Percentiles rank a stretch among this genome's conserved stretches.
Evolutionary conservation across 1,140 invertebrate species (phyloP).

Genomic region (Conus ventricosus): DNA sequence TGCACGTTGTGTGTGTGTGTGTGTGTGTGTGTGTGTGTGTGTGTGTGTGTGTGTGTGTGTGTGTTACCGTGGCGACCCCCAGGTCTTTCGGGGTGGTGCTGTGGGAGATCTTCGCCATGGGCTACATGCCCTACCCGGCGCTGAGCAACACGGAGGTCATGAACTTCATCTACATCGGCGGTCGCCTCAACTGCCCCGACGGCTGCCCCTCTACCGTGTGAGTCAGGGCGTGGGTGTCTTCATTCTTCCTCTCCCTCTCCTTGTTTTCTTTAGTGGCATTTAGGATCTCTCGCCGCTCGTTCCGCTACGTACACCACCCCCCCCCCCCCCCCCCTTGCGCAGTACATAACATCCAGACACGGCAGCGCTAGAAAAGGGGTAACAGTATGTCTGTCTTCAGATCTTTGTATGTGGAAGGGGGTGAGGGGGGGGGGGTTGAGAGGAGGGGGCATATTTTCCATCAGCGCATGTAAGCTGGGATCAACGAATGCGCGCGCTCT

Average conservation of each 20-base stretch:
- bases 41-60: constrained; percentile 7
- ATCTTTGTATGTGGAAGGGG: too few relatives aligned
- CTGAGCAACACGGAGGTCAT: constrained; percentile 97
- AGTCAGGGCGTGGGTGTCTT: constrained; percentile 27
- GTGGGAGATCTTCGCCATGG: constrained; percentile 84
- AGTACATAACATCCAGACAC: too few relatives aligned
- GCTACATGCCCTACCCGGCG: constrained; percentile 98
- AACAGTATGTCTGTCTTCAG: too few relatives aligned
- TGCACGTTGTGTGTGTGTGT: background rate
- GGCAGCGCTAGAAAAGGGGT: too few relatives aligned
- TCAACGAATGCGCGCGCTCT: too few relatives aligned
- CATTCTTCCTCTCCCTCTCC: background rate
- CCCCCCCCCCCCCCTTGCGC: too few relatives aligned
- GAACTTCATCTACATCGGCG: constrained; percentile 94
- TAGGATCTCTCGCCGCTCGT: too few relatives aligned
- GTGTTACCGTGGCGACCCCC: background rate
- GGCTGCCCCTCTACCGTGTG: constrained; percentile 87
- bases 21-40: constrained; percentile 18
- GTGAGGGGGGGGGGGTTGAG: too few relatives aligned
- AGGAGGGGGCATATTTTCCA: too few relatives aligned
- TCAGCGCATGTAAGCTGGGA: too few relatives aligned
- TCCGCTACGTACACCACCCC: too few relatives aligned
- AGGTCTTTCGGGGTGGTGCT: background rate
- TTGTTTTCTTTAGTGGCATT: background rate
- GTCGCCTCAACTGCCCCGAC: constrained; percentile 87